These are phyloP conservation scores for Ceratitis capitata DNA, from an alignment of 1,140 invertebrate species.

Conservation along the genomic window DNA sequence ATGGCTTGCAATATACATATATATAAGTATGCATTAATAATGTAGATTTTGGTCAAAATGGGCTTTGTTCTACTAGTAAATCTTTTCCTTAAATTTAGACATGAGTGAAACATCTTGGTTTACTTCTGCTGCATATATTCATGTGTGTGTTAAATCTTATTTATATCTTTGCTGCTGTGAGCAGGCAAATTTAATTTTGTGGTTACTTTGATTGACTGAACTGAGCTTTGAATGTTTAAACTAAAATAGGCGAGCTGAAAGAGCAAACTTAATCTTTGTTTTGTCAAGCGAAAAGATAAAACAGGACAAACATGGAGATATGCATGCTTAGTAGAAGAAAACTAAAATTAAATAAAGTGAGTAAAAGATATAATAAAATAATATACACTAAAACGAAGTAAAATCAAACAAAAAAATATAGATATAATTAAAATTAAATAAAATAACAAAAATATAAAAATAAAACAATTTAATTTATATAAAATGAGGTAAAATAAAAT, in stretches of 20 bases:
- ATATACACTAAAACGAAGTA: no score
- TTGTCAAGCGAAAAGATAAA: not conserved
- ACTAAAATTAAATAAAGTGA: no score
- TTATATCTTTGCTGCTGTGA: not conserved
- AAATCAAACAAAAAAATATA: no score
- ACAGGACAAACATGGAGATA: not conserved
- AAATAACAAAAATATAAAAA: no score
- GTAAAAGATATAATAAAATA: no score
- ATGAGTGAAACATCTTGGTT: not conserved
- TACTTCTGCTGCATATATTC: not conserved
- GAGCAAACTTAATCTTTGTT: no score
- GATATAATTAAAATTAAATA: no score
- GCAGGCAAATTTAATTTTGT: constrained; percentile 7
- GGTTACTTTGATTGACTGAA: constrained; percentile 9
- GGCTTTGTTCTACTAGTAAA: not conserved
- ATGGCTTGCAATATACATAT: not conserved
- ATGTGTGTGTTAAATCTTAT: no score
- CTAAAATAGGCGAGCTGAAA: not conserved
- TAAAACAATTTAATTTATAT: no score
- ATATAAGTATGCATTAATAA: not conserved
- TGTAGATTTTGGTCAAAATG: not conserved
- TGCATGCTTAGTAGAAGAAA: no score
- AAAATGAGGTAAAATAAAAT: no score
- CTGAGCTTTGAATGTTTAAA: not conserved
- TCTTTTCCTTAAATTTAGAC: not conserved